phyloP scores from a whole-genome alignment of 2,888 invertebrate genomes.

The Lochmaea capreae region DNA sequence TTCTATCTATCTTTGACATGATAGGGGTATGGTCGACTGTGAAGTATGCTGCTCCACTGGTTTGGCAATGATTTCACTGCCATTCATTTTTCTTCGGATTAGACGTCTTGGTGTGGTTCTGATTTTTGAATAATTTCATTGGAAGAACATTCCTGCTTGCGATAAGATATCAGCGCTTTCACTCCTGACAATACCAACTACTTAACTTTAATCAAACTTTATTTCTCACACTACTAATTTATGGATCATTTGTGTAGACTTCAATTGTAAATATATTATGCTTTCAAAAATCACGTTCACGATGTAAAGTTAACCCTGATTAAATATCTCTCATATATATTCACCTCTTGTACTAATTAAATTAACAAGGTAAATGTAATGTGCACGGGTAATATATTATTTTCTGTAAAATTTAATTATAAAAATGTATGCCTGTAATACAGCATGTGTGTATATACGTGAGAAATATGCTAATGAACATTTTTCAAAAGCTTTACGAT shows the following conservation, averaged over 20 bases:
- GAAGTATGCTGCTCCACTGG: too few species aligned
- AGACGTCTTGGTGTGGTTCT: too few species aligned
- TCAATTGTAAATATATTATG: background rate
- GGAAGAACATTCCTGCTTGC: too few species aligned
- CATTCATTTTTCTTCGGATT: too few species aligned
- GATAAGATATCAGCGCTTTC: too few species aligned
- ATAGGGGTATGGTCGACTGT: too few species aligned
- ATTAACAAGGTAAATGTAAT: constrained; percentile 10
- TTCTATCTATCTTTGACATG: too few species aligned
- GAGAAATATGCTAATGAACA: background rate
- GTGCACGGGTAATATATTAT: constrained; percentile 7
- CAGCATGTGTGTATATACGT: background rate
- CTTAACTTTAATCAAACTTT: too few species aligned
- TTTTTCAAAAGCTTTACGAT: background rate
- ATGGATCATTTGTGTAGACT: background rate
- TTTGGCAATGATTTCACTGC: too few species aligned
- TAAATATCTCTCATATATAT: constrained; percentile 2
- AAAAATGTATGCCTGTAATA: constrained; percentile 13
- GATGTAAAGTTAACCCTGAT: background rate
- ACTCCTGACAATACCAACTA: too few species aligned
- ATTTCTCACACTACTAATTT: background rate
- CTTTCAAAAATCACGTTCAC: background rate
- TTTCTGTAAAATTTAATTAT: constrained; percentile 6
- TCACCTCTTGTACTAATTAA: constrained; percentile 8
- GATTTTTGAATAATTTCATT: too few species aligned